Evolutionary conservation across 2,797 vertebrate genomes (phyloP).

Genomic region (Sebastes diaconus): DNA sequence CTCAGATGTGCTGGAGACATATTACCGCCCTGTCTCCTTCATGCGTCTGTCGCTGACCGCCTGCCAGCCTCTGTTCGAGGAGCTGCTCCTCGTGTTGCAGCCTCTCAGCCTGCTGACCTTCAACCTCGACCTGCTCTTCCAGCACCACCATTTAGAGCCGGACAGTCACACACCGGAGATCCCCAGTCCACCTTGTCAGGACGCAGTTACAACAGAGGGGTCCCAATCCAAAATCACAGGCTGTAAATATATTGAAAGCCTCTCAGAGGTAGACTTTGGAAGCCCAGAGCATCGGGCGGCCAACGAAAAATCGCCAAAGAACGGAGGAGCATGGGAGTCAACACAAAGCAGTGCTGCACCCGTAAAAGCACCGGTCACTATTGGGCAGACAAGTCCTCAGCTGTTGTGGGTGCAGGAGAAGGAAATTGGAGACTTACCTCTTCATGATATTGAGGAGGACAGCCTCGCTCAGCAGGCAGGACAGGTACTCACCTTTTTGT

Average conservation of each 20-base stretch:
- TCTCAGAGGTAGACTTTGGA: constrained; percentile 68
- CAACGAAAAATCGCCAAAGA: constrained; percentile 31
- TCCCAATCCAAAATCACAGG: constrained; percentile 38
- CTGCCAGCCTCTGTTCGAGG: constrained; percentile 87
- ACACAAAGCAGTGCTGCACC: constrained; percentile 34
- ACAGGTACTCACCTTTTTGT: constrained; percentile 63
- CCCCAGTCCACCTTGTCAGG: constrained; percentile 57
- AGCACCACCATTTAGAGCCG: constrained; percentile 90
- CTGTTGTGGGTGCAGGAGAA: constrained; percentile 83
- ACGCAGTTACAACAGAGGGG: constrained; percentile 40
- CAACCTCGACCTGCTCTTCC: constrained; percentile 95
- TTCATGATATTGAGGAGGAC: constrained; percentile 71
- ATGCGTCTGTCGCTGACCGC: constrained; percentile 85
- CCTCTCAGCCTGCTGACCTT: constrained; percentile 94
- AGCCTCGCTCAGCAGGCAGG: constrained; percentile 82
- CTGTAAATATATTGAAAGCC: constrained; percentile 62
- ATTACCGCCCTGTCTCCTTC: constrained; percentile 88
- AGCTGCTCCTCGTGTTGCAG: constrained; percentile 92
- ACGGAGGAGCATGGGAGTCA: constrained; percentile 20
- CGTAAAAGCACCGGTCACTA: constrained; percentile 12
- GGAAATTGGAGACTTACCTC: constrained; percentile 72
- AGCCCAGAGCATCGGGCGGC: constrained; percentile 41
- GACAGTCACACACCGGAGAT: constrained; percentile 67
- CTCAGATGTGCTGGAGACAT: constrained; percentile 87
- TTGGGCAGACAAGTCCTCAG: constrained; percentile 77